Evolutionary conservation across 2,888 invertebrate genomes (phyloP).

Genomic region (Orthosia incerta): DNA sequence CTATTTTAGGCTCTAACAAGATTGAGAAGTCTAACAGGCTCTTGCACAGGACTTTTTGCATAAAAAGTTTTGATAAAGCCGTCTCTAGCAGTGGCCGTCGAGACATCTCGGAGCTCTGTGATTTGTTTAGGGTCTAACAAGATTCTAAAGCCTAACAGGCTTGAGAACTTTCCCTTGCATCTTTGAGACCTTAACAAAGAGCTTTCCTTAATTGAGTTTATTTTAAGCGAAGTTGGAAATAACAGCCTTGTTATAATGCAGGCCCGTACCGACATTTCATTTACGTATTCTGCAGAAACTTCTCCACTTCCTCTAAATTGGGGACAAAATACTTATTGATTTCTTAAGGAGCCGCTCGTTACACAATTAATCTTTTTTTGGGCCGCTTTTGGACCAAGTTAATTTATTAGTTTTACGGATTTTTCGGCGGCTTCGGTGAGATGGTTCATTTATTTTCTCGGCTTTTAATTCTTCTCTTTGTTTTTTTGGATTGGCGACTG

Average conservation of each 20-base stretch:
- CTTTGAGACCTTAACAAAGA: conserved; percentile 27
- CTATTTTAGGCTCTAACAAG: too few species aligned
- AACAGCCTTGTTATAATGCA: conserved; percentile 57
- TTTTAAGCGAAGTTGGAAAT: conserved; percentile 41
- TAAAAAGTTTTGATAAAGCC: not conserved
- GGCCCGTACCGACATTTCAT: conserved; percentile 62
- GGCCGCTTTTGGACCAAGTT: conserved; percentile 44
- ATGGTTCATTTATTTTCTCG: conserved; percentile 45
- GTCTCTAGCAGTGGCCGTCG: not conserved
- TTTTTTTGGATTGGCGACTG: not conserved
- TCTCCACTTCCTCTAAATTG: conserved; percentile 31
- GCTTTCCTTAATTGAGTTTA: conserved; percentile 60
- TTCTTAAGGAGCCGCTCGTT: conserved; percentile 47
- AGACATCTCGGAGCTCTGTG: not conserved
- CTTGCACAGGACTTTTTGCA: not conserved
- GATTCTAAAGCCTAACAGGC: conserved; percentile 5
- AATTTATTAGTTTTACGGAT: conserved; percentile 55
- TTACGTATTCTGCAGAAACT: conserved; percentile 62
- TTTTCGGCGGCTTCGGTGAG: conserved; percentile 27
- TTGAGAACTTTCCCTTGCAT: conserved; percentile 3
- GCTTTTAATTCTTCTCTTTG: conserved; percentile 39
- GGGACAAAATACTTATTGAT: conserved; percentile 73
- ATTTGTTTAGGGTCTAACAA: conserved; percentile 6
- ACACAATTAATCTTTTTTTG: conserved; percentile 64
- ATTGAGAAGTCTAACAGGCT: too few species aligned